Conservation (phyloP, 2,888 invertebrate genomes). For the Tetragnatha montana region DNA sequence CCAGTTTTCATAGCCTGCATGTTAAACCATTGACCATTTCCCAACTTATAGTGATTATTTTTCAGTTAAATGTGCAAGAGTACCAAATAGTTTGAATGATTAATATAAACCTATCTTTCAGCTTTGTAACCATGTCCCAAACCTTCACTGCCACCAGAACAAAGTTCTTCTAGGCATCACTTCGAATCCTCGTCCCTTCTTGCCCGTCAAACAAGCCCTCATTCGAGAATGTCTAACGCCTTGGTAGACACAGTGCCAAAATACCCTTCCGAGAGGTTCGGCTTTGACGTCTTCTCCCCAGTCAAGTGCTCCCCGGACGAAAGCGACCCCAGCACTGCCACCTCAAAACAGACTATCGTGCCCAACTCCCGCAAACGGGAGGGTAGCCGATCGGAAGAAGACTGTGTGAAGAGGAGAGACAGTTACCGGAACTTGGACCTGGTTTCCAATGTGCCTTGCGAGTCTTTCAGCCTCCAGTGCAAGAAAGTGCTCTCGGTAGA, state of each 20-base stretch:
- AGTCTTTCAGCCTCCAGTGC: constrained; percentile 2
- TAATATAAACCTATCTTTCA: no score
- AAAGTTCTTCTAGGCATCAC: not conserved
- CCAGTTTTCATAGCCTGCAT: no score
- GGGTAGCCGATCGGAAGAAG: constrained; percentile 36
- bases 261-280: constrained; percentile 26
- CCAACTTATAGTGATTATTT: no score
- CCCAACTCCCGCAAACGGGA: constrained; percentile 56
- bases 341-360: not conserved
- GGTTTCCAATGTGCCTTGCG: constrained; percentile 47
- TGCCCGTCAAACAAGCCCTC: no score
- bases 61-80: no score
- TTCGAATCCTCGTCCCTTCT: no score
- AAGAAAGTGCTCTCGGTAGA: not conserved
- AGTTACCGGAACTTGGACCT: constrained; percentile 39
- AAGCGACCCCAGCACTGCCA: not conserved
- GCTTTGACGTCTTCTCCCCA: not conserved
- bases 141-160: not conserved
- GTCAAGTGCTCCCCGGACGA: not conserved
- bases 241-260: constrained; percentile 44
- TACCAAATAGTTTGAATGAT: no score
- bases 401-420: constrained; percentile 58
- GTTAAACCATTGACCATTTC: no score
- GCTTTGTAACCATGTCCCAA: no score
- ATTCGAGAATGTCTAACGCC: constrained; percentile 36